These are phyloP conservation scores for Protosalanx chinensis DNA, from an alignment of 2,797 vertebrate genomes.

Conservation along the genomic window DNA sequence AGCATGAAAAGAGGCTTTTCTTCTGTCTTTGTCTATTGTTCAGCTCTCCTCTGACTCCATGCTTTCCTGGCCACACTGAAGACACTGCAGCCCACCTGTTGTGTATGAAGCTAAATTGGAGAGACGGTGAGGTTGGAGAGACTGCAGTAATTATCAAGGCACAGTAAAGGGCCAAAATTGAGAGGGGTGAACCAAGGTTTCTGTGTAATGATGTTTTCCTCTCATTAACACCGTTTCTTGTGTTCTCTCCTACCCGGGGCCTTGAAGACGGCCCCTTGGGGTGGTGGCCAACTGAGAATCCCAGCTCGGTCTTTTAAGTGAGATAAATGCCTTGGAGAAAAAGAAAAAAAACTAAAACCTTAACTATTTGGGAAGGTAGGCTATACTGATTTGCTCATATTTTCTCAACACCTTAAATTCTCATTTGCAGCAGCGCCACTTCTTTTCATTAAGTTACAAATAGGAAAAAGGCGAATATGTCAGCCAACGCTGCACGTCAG, in stretches of 20 bases:
- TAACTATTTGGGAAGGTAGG: not conserved
- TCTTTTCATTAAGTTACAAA: constrained; percentile 1
- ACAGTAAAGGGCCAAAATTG: not conserved
- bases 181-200: not conserved
- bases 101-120: not conserved
- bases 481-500: constrained; percentile 23
- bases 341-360: not conserved
- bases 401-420: not conserved
- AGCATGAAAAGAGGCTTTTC: constrained; percentile 11
- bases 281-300: not conserved
- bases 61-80: not conserved
- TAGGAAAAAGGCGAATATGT: constrained; percentile 8
- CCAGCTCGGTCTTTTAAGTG: not conserved
- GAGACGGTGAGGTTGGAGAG: not conserved
- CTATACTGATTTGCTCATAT: not conserved
- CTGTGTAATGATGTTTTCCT: constrained; percentile 15
- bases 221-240: constrained; percentile 9
- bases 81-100: not conserved
- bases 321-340: no score
- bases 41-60: constrained; percentile 41
- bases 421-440: not conserved
- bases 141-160: constrained; percentile 2
- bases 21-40: constrained; percentile 51
- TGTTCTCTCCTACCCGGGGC: not conserved
- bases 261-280: not conserved